These are phyloP conservation scores for Vanessa atalanta DNA, from an alignment of 1,140 invertebrate genomes.

Conservation along the genomic window DNA sequence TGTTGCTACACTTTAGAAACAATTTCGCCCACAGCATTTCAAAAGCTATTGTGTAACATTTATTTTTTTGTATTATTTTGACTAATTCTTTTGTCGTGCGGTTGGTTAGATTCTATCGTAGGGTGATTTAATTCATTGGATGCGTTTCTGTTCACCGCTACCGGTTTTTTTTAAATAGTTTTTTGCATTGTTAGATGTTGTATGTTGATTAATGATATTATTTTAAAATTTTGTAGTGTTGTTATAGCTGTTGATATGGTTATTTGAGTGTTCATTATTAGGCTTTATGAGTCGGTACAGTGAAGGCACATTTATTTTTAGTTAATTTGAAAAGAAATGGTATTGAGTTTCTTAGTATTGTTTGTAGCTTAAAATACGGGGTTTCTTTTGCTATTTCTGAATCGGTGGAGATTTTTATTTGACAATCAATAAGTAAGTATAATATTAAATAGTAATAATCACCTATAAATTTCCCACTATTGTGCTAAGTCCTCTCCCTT, in stretches of 20 bases:
- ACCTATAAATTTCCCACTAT: too few species aligned
- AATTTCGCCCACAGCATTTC: slow-evolving; percentile 75
- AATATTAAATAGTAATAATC: too few species aligned
- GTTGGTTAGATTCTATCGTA: slow-evolving; percentile 76
- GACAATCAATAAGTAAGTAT: too few species aligned
- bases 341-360: background rate
- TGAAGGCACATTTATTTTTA: background rate
- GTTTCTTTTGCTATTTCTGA: too few species aligned
- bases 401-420: too few species aligned
- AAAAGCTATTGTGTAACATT: slow-evolving; percentile 70
- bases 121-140: slow-evolving; percentile 71
- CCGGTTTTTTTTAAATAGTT: slow-evolving; percentile 62
- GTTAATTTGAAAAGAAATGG: background rate
- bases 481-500: too few species aligned
- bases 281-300: background rate
- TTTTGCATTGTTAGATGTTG: slow-evolving; percentile 35
- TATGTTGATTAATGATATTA: slow-evolving; percentile 42
- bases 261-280: slow-evolving; percentile 19
- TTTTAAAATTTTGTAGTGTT: slow-evolving; percentile 29
- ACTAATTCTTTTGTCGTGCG: slow-evolving; percentile 77
- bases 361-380: too few species aligned
- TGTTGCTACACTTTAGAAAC: slow-evolving; percentile 78
- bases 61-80: slow-evolving; percentile 77
- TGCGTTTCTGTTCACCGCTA: slow-evolving; percentile 67
- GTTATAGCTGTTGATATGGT: slow-evolving; percentile 28